Percentiles rank a stretch among this genome's conserved stretches.
These are phyloP conservation scores for Merluccius polli DNA, from an alignment of 2,797 vertebrate genomes.

Conservation along the genomic window DNA sequence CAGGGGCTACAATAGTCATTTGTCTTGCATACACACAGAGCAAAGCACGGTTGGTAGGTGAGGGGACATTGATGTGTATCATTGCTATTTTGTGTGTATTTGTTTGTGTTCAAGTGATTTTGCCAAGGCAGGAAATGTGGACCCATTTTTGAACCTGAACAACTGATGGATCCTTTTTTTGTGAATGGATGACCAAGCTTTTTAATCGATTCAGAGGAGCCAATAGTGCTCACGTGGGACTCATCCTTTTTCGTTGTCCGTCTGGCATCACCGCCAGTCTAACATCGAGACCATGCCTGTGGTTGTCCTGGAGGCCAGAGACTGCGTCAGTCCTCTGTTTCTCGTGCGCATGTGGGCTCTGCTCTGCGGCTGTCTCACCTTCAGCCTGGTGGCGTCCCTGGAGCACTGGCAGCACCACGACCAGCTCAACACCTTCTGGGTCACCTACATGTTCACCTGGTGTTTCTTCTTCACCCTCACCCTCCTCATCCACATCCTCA, in stretches of 20 bases:
- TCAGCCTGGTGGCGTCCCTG: conserved; percentile 65
- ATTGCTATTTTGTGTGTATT: neutral
- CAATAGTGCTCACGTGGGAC: conserved; percentile 5
- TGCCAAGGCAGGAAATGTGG: neutral
- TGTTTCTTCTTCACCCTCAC: conserved; percentile 72
- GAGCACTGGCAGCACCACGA: neutral
- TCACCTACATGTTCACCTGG: conserved; percentile 73
- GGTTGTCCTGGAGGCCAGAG: conserved; percentile 67
- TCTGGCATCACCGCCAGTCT: conserved; percentile 5
- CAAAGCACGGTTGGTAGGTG: neutral
- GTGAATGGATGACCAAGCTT: neutral
- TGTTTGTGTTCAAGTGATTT: neutral
- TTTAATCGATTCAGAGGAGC: conserved; percentile 11
- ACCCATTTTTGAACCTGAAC: no score
- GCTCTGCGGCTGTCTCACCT: conserved; percentile 59
- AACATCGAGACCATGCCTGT: conserved; percentile 63
- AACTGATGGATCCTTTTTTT: neutral
- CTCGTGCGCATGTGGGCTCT: conserved; percentile 63
- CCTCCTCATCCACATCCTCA: conserved; percentile 67
- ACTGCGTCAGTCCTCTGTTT: conserved; percentile 69
- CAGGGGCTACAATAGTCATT: conserved; percentile 10
- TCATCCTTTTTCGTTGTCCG: neutral
- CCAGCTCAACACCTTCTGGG: conserved; percentile 19
- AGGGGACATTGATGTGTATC: neutral
- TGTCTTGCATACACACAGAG: conserved; percentile 11